Percentiles rank a stretch among this genome's conserved stretches.
Conservation (phyloP, 2,888 invertebrate species). For the Synanthedon vespiformis region DNA sequence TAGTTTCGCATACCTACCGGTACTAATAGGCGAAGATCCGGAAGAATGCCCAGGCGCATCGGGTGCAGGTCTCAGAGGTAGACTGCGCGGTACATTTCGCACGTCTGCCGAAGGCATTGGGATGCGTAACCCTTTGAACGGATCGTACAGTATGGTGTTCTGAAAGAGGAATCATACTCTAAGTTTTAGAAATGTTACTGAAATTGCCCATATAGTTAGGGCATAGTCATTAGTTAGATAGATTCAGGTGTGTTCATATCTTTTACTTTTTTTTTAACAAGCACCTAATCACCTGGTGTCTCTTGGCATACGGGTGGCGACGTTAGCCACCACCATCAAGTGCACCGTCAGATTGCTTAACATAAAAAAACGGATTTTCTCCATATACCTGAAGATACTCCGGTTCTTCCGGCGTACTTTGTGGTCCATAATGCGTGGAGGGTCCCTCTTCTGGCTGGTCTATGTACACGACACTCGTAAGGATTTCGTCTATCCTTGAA, state of each 20-base stretch:
- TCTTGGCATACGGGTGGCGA: too few relatives aligned
- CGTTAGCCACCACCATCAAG: too few relatives aligned
- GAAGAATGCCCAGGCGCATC: neutral
- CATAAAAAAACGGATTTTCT: too few relatives aligned
- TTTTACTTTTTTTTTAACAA: too few relatives aligned
- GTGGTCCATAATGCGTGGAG: neutral
- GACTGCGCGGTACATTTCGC: neutral
- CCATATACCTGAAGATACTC: conserved; percentile 25
- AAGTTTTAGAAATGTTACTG: neutral
- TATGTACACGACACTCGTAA: neutral
- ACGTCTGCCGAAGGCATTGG: conserved; percentile 10
- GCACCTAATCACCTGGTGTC: too few relatives aligned
- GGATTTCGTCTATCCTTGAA: neutral
- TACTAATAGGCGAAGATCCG: too few relatives aligned
- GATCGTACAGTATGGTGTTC: conserved; percentile 55
- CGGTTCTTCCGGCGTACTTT: conserved; percentile 10
- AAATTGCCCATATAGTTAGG: too few relatives aligned
- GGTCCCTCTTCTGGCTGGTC: neutral
- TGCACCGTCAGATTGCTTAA: too few relatives aligned
- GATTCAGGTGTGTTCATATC: too few relatives aligned
- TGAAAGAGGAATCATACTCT: conserved; percentile 12
- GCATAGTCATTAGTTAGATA: too few relatives aligned
- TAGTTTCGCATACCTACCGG: too few relatives aligned
- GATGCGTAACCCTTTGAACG: conserved; percentile 44
- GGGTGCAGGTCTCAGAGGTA: neutral